These are phyloP conservation scores for Clitarchus hookeri DNA, from an alignment of 2,888 invertebrate species.

Conservation along the genomic window DNA sequence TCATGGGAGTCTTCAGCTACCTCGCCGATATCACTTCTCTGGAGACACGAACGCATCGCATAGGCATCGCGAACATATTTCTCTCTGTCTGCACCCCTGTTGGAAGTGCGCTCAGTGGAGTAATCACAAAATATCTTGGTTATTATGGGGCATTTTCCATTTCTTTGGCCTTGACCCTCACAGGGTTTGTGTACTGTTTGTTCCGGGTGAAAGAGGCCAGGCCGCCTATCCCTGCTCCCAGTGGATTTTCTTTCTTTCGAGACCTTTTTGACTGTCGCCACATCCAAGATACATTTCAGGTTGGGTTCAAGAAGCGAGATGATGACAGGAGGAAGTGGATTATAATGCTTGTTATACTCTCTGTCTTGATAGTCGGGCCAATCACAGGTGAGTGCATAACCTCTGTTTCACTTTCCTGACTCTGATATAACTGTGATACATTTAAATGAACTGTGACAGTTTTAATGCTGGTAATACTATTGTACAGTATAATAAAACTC, in stretches of 20 bases:
- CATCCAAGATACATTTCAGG: conserved; percentile 58
- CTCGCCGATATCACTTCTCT: conserved; percentile 65
- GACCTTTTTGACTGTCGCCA: conserved; percentile 56
- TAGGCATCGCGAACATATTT: conserved; percentile 65
- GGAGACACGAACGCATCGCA: conserved; percentile 61
- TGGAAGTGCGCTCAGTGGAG: conserved; percentile 62
- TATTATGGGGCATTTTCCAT: conserved; percentile 60
- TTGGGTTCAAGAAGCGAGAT: conserved; percentile 59
- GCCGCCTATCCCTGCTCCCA: background rate
- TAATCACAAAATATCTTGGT: conserved; percentile 54
- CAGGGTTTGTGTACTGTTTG: conserved; percentile 51
- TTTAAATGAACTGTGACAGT: background rate
- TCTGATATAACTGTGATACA: background rate
- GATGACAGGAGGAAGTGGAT: conserved; percentile 56
- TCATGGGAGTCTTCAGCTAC: conserved; percentile 89
- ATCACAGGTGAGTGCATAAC: conserved; percentile 55
- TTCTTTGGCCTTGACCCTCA: conserved; percentile 54
- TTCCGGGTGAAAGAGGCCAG: background rate
- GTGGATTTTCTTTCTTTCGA: conserved; percentile 44
- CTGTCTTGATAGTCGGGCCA: conserved; percentile 60
- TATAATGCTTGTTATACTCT: conserved; percentile 56
- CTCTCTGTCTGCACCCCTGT: conserved; percentile 62
- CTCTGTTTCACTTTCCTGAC: too few relatives aligned
- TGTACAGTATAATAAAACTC: too few relatives aligned
- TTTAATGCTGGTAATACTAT: too few relatives aligned